A percentile compares a stretch with the other conserved stretches of the same genome.
These are phyloP conservation scores for Myotis findleyi DNA, from an alignment of 2,797 vertebrate species.

Conservation along the genomic window DNA sequence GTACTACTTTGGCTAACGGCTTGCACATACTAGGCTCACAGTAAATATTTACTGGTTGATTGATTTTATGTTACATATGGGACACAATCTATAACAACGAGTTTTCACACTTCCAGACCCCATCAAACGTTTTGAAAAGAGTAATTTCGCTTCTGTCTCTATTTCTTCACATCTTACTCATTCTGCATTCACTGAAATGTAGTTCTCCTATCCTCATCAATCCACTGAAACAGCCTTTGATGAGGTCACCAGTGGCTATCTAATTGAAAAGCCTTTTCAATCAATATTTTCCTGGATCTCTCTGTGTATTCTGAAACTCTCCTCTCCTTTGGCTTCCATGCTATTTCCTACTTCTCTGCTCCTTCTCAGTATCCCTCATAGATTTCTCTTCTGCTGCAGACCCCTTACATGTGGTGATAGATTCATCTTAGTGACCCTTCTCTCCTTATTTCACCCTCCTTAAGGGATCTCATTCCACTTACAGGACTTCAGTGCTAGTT, in stretches of 20 bases:
- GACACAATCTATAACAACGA: neutral
- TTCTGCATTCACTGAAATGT: neutral
- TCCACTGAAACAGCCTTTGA: neutral
- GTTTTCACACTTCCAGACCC: neutral
- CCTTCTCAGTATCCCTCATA: neutral
- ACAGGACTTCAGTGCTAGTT: neutral
- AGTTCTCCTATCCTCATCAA: neutral
- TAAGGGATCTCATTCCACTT: neutral
- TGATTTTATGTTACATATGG: conserved; percentile 29
- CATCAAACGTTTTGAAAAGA: conserved; percentile 24
- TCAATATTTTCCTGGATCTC: neutral
- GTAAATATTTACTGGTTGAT: conserved; percentile 30
- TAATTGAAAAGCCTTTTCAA: neutral
- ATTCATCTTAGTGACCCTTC: neutral
- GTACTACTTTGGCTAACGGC: neutral
- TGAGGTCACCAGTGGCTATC: neutral
- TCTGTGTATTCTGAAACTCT: neutral
- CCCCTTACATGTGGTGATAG: neutral
- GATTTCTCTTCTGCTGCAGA: neutral
- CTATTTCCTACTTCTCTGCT: neutral
- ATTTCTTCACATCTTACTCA: neutral
- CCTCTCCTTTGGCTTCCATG: neutral
- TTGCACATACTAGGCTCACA: neutral
- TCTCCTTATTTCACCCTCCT: neutral
- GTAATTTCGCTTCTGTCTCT: neutral